Base-by-base conservation (phyloP, 2,797 vertebrate genomes). In the Erpetoichthys calabaricus region DNA sequence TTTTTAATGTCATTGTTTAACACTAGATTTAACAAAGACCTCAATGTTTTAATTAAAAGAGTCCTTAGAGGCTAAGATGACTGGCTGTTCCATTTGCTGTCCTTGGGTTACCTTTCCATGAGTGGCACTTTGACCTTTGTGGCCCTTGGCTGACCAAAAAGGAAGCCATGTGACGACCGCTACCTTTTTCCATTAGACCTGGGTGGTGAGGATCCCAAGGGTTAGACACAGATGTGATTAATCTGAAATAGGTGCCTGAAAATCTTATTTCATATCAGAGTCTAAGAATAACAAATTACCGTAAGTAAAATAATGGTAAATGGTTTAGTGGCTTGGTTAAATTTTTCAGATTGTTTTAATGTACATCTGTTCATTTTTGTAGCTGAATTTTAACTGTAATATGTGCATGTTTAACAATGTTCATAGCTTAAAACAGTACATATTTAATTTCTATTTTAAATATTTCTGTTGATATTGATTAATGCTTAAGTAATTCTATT, bases 21-120 rank as follows among this genome's bases (percentile, higher is more conserved):
- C 87, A 81, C 68, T 88, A 91, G 86, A 84, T 84, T 94, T 95
- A 92, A 92, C 89, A 91, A 90, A 92, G 89, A 89, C 88, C 86
- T 92, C 88, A 89, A 84, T 94, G 91, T 93, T 95, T 93, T 91
- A 93, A 92, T 91, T 93, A 82, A 91, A 91, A 94, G 89, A 91
- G 80, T 90, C 89, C 90, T 91, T 92, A 91, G 90, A 85, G 83
- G 78, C 82, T 84, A 81, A 81, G 81, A 79, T 84, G 81, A 78
- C 88, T 90, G 91, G 89, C 89, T 79, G 84, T 89, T 86, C 89
- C 89, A 89, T 91, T 89, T 92, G 90, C 89, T 93, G 90, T 89
- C 91, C 91, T 86, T 90, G 91, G 90, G 91, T 89, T 89, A 86
- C 90, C 89, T 92, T 92, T 91, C 90, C 90, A 92, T 90, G 90